A percentile compares a stretch with the other conserved stretches of the same genome.
These are phyloP conservation scores for Pseudomyrmex sp. DNA, from an alignment of 1,140 invertebrate genomes.

Conservation along the genomic window DNA sequence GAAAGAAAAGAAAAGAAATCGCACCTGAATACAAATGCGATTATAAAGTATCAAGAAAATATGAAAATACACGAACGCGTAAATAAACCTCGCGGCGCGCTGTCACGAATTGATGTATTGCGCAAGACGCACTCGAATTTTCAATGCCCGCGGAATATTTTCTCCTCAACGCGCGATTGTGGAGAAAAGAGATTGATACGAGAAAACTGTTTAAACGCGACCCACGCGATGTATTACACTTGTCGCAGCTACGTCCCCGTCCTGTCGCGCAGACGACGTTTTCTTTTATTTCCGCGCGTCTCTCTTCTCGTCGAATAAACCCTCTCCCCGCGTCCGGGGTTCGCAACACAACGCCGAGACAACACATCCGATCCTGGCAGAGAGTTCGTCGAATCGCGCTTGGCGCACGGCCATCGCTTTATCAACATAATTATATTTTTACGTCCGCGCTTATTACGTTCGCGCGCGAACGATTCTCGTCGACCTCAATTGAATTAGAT, in stretches of 20 bases:
- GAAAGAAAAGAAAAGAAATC: not conserved
- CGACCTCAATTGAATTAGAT: constrained; percentile 39
- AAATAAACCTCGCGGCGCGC: too few species aligned
- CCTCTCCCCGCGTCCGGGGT: constrained; percentile 66
- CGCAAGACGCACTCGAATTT: not conserved
- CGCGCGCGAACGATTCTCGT: constrained; percentile 54
- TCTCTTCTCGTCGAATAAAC: constrained; percentile 64
- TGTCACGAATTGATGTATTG: not conserved
- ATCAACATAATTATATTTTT: constrained; percentile 82
- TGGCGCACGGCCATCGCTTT: constrained; percentile 77
- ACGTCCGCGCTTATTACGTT: constrained; percentile 44
- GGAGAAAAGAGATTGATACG: not conserved
- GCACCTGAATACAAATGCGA: not conserved
- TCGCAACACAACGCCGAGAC: constrained; percentile 75
- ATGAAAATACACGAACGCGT: not conserved
- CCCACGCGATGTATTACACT: constrained; percentile 54
- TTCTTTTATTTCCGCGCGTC: constrained; percentile 10
- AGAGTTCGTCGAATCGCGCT: constrained; percentile 45
- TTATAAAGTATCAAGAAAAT: not conserved
- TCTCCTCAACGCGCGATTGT: not conserved
- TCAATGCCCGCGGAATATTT: not conserved
- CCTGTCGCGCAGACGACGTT: constrained; percentile 11
- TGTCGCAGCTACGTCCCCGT: constrained; percentile 34
- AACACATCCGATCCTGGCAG: constrained; percentile 80
- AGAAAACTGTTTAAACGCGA: not conserved